Base-by-base conservation (phyloP, 2,113 vertebrate genomes). In the Pithys albifrons region DNA sequence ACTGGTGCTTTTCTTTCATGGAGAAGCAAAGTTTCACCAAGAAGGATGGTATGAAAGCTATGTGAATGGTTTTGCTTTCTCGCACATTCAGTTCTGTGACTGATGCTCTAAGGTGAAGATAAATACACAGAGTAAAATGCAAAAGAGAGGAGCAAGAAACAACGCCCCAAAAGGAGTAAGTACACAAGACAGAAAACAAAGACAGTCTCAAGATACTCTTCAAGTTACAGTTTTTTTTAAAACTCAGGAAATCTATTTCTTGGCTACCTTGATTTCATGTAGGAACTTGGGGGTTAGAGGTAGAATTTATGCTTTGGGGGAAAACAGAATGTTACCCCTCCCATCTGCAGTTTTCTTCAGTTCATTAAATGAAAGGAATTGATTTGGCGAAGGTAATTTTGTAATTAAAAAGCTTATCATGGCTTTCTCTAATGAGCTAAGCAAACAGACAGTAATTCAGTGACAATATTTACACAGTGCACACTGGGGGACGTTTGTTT, bases 331-430 rank as follows among this genome's bases (percentile, higher is more conserved):
- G 82, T 86, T 84, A 92, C 96, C 93, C 96, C 93, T 96, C 95
- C 62, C 67, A 90, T 96, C 54, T 93, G 82, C 95, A 97, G 97
- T 94, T 97, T 97, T 97, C 89, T 96, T 95, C 91, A 97, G 96
- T 98, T 98, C 97, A 98, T 98, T 98, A 98, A 98, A 96, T 95
- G 94, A 97, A 98, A 97, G 86, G 96, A 98, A 98, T 98, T 98
- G 97, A 98, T 98, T 98, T 97, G 94, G 97, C 31, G 72, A 96
- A 97, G 93, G 95, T 98, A 98, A 98, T 98, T 98, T 98, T 98
- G 96, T 98, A 98, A 98, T 98, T 98, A 98, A 98, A 98, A 98
- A 98, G 98, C 98, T 98, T 98, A 98, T 98, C 98, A 97, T 98
- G 95, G 96, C 93, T 98, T 97, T 98, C 96, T 96, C 91, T 98